Evolutionary conservation across 30 jellyfish, hydroid and myxozoan genomes (phyloP), one percentile per base, ranked within the genome.

Genomic region (Haliclystus octoradiatus): DNA sequence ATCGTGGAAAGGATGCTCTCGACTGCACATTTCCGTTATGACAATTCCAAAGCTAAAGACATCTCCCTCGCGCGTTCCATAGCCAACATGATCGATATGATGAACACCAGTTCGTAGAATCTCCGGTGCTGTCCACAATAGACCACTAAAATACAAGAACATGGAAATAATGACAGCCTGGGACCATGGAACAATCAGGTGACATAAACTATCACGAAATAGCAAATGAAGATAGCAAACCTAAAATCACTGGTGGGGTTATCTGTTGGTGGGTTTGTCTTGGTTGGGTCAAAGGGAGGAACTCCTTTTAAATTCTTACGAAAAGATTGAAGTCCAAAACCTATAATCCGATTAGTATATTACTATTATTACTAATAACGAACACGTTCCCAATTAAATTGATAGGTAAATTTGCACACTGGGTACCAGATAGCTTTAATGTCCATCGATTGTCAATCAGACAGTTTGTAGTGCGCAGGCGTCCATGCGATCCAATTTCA

Each of bases 401-500:
- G n/a, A n/a, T n/a, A n/a, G n/a, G n/a, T n/a, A n/a, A n/a, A n/a
- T n/a, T n/a, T n/a, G n/a, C n/a, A n/a, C n/a, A n/a, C n/a, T n/a
- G n/a, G n/a, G n/a, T 52, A 89, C 98, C 98, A 0, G 94, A 65
- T 26, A 89, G 78, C 46, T 77, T 89, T 64, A 89, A 80, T 0
- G 92, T 81, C 98, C 98, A 89, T 50, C 93, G 62, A 92, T 84
- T 89, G 51, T 89, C 98, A 33, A 89, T 70, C 28, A 89, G 71
- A 34, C 98, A 89, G 62, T 82, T 89, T 12, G 95, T 67, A 30
- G 95, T 66, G 49, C 81, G 81, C 85, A 89, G 75, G 27, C 98
- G 82, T n/a, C 98, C 98, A 78, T 89, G 98, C 29, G 95, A 81
- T 31, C 88, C 84, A 60, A 89, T 82, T 26, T 89, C 98, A 51